Evolutionary conservation across 1,140 invertebrate species (phyloP).

Genomic region (Zaprionus kolodkinae): DNA sequence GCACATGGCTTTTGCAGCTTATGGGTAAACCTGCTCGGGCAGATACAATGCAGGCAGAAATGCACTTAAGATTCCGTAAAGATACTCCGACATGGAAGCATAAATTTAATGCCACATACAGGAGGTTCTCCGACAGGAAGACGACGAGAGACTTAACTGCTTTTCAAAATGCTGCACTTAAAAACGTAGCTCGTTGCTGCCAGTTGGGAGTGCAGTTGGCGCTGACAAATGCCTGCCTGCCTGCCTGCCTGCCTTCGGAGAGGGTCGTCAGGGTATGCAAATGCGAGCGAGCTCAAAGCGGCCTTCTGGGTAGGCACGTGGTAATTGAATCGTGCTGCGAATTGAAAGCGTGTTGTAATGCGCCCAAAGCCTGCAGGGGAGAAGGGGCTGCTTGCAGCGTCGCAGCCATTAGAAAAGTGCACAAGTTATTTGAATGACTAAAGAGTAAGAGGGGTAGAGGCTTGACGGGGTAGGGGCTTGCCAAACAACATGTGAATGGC

Average conservation of each 20-base stretch:
- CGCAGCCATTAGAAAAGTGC: constrained; percentile 72
- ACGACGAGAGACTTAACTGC: constrained; percentile 11
- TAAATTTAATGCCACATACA: constrained; percentile 18
- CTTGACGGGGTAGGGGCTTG: constrained; percentile 39
- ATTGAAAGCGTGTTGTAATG: constrained; percentile 77
- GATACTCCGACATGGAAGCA: constrained; percentile 2
- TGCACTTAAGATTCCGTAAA: constrained; percentile 10
- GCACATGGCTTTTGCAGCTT: constrained; percentile 5
- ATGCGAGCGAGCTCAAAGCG: constrained; percentile 59
- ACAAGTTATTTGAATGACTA: constrained; percentile 42
- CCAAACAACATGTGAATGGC: constrained; percentile 76
- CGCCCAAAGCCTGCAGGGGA: constrained; percentile 23
- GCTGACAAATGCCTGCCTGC: constrained; percentile 36
- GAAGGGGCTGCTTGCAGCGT: constrained; percentile 1
- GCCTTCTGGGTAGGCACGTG: constrained; percentile 61
- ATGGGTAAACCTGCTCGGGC: constrained; percentile 1
- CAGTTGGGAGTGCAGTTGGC: constrained; percentile 44
- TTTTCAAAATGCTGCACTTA: constrained; percentile 39
- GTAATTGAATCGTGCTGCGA: constrained; percentile 79
- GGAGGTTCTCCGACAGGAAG: constrained; percentile 2
- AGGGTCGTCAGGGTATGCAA: constrained; percentile 57
- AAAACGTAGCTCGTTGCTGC: constrained; percentile 47
- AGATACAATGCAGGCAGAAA: background rate
- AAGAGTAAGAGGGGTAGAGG: background rate
- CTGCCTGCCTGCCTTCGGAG: no score